Conservation (phyloP, 2,797 vertebrate species). For the Erpetoichthys calabaricus region DNA sequence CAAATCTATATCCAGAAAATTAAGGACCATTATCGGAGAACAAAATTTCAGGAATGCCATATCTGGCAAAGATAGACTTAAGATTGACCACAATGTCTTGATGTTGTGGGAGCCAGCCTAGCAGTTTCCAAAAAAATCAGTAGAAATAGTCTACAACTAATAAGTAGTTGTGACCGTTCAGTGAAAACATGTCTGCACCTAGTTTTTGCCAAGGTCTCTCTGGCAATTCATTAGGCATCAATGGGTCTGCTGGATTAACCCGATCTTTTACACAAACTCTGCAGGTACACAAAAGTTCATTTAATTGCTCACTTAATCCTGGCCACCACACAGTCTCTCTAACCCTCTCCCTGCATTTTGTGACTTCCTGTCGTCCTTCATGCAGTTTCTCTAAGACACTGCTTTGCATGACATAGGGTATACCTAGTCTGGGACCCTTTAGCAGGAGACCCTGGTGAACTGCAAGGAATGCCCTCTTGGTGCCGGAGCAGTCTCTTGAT, state of each 20-base stretch:
- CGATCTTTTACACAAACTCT: constrained; percentile 3
- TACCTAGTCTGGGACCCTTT: not conserved
- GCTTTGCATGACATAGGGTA: constrained; percentile 2
- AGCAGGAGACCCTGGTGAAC: constrained; percentile 3
- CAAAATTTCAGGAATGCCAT: not conserved
- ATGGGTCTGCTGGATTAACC: constrained; percentile 5
- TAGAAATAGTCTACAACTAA: not conserved
- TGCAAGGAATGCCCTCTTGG: not conserved
- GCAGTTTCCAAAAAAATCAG: constrained; percentile 3
- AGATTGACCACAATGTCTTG: not conserved
- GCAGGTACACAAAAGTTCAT: constrained; percentile 4
- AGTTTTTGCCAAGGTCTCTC: not conserved
- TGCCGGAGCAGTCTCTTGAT: not conserved
- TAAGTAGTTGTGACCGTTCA: not conserved
- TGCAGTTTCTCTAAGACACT: constrained; percentile 7
- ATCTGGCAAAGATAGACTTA: constrained; percentile 2
- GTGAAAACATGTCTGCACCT: not conserved
- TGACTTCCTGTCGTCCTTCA: constrained; percentile 6
- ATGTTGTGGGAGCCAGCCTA: constrained; percentile 1
- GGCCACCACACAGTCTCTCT: constrained; percentile 12
- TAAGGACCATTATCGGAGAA: too few species aligned
- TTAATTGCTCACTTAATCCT: constrained; percentile 8
- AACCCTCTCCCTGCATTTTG: constrained; percentile 7
- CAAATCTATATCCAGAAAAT: too few species aligned
- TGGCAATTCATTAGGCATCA: not conserved